Conservation (phyloP, 2,888 invertebrate genomes). For the Diabrotica balteata region DNA sequence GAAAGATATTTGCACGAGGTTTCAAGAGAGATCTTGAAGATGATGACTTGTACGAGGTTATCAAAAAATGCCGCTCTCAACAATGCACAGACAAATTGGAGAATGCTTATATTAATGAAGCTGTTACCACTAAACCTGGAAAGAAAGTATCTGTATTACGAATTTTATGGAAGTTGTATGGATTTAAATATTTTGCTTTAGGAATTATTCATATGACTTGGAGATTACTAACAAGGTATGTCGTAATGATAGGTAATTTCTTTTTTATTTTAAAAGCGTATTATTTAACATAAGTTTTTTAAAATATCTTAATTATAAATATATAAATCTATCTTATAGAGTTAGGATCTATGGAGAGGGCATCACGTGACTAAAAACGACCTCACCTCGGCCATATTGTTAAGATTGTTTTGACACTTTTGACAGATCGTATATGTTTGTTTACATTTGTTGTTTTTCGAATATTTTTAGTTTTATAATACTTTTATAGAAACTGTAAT, state of each 20-base stretch:
- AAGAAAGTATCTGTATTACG: constrained; percentile 32
- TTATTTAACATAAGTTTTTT: no score
- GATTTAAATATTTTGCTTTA: constrained; percentile 35
- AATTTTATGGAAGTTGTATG: constrained; percentile 45
- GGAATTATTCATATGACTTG: constrained; percentile 38
- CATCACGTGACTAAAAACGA: no score
- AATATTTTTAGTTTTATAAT: no score
- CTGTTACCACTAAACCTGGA: constrained; percentile 35
- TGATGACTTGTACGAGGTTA: constrained; percentile 67
- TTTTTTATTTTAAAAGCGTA: background rate
- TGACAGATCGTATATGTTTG: no score
- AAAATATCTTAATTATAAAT: no score
- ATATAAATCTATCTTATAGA: no score
- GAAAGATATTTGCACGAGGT: constrained; percentile 72
- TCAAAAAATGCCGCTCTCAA: constrained; percentile 57
- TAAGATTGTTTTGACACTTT: no score
- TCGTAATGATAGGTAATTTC: background rate
- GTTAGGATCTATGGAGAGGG: no score
- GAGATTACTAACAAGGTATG: constrained; percentile 39
- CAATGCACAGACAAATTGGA: constrained; percentile 50
- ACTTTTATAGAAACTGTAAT: no score
- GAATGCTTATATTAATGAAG: constrained; percentile 46
- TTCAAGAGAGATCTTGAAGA: constrained; percentile 67
- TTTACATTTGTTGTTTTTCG: no score
- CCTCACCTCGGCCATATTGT: no score